A percentile compares a stretch with the other conserved stretches of the same genome.
Evolutionary conservation across 2,888 invertebrate genomes (phyloP).

Genomic region (Octodonta nipae): DNA sequence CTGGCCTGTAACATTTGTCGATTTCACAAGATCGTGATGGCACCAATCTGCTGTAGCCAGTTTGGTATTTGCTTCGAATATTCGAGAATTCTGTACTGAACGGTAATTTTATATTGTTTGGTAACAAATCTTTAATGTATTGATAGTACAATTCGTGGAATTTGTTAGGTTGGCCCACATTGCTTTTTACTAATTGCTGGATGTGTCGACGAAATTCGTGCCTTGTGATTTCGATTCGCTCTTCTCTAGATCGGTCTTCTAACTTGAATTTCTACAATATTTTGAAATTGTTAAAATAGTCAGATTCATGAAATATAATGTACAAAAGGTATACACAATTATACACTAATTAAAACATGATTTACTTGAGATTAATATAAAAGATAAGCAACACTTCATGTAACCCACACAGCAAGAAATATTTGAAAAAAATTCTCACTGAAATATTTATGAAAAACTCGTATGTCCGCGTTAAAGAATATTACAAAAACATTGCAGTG

Average conservation of each 20-base stretch:
- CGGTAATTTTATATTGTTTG: too few relatives aligned
- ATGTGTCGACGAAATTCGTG: conserved; percentile 32
- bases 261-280: conserved; percentile 32
- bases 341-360: too few relatives aligned
- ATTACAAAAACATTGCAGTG: too few relatives aligned
- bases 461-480: too few relatives aligned
- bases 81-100: neutral
- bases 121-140: neutral
- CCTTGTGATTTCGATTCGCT: conserved; percentile 34
- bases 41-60: conserved; percentile 20
- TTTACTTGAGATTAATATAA: too few relatives aligned
- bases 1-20: conserved; percentile 31
- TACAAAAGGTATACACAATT: too few relatives aligned
- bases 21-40: conserved; percentile 21
- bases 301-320: too few relatives aligned
- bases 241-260: conserved; percentile 33
- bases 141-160: conserved; percentile 17
- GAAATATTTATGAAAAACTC: too few relatives aligned
- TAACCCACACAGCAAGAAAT: too few relatives aligned
- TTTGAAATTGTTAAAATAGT: too few relatives aligned
- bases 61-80: conserved; percentile 6
- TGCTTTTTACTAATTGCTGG: conserved; percentile 31
- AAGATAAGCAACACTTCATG: too few relatives aligned
- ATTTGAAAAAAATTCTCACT: too few relatives aligned
- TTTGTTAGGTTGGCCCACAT: conserved; percentile 35